Evolutionary conservation across 2,888 invertebrate genomes (phyloP).

Genomic region (Macrostomum cliftonense): DNA sequence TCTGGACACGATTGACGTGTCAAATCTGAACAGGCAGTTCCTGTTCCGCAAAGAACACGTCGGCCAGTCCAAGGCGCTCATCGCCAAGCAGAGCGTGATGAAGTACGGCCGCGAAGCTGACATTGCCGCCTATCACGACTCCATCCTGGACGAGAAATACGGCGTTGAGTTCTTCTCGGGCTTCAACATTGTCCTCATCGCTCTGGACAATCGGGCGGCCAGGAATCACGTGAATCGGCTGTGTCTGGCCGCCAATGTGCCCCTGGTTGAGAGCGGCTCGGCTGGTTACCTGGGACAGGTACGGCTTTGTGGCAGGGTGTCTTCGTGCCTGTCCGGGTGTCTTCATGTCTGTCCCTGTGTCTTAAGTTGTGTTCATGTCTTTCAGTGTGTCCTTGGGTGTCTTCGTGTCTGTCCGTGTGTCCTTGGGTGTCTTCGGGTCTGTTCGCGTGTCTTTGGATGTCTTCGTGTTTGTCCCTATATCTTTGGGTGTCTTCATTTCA

Average conservation of each 20-base stretch:
- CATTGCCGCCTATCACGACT: slow-evolving; percentile 75
- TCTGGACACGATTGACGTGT: slow-evolving; percentile 95
- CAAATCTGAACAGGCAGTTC: slow-evolving; percentile 94
- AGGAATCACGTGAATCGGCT: slow-evolving; percentile 94
- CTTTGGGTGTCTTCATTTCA: no score
- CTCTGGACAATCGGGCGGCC: slow-evolving; percentile 79
- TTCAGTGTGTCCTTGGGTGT: not conserved
- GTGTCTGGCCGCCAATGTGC: slow-evolving; percentile 82
- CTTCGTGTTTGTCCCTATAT: no score
- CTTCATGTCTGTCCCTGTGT: slow-evolving; percentile 1
- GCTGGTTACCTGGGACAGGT: slow-evolving; percentile 85
- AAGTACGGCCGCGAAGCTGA: slow-evolving; percentile 68
- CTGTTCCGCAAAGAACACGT: slow-evolving; percentile 95
- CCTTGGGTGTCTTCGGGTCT: no score
- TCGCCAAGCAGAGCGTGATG: slow-evolving; percentile 66
- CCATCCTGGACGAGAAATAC: slow-evolving; percentile 67
- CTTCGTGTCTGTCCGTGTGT: slow-evolving; percentile 40
- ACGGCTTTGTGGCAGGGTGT: slow-evolving; percentile 17
- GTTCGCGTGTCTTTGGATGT: no score
- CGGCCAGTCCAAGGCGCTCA: slow-evolving; percentile 72
- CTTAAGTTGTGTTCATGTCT: no score
- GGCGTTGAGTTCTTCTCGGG: slow-evolving; percentile 72
- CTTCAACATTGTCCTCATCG: slow-evolving; percentile 79
- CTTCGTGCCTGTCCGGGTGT: no score
- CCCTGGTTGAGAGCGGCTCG: slow-evolving; percentile 86